Percentiles rank a stretch among this genome's conserved stretches.
Conservation (phyloP, 2,888 invertebrate genomes). For the Noctua fimbriata region DNA sequence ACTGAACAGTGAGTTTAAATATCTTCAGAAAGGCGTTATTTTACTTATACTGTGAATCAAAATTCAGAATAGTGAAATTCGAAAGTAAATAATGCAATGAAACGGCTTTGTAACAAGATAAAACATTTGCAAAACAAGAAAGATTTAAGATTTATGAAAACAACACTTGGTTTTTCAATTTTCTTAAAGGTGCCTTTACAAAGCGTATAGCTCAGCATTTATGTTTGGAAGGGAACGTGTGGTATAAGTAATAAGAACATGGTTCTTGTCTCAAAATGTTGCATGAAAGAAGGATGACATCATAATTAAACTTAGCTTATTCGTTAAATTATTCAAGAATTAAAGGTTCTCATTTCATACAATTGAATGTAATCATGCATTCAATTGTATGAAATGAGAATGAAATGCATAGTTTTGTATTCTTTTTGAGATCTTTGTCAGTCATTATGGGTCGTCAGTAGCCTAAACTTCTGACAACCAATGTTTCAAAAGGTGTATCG, state of each 20-base stretch:
- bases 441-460: background rate
- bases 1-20: background rate
- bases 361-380: no score
- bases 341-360: background rate
- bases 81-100: background rate
- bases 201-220: conserved; percentile 46
- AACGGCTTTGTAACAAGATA: conserved; percentile 10
- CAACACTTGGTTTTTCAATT: conserved; percentile 50
- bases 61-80: background rate
- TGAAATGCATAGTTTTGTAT: background rate
- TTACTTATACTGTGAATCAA: background rate
- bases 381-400: no score
- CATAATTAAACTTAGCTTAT: background rate
- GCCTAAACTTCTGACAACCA: background rate
- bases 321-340: background rate
- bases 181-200: conserved; percentile 39
- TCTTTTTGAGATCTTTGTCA: background rate
- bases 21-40: background rate
- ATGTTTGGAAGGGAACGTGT: background rate
- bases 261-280: background rate
- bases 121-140: conserved; percentile 30
- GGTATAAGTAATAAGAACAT: conserved; percentile 17
- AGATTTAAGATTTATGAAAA: conserved; percentile 49
- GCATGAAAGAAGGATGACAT: background rate
- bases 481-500: background rate